Percentiles rank a stretch among this genome's conserved stretches.
Evolutionary conservation across 2,113 vertebrate species (phyloP).

Genomic region (Agapornis roseicollis): DNA sequence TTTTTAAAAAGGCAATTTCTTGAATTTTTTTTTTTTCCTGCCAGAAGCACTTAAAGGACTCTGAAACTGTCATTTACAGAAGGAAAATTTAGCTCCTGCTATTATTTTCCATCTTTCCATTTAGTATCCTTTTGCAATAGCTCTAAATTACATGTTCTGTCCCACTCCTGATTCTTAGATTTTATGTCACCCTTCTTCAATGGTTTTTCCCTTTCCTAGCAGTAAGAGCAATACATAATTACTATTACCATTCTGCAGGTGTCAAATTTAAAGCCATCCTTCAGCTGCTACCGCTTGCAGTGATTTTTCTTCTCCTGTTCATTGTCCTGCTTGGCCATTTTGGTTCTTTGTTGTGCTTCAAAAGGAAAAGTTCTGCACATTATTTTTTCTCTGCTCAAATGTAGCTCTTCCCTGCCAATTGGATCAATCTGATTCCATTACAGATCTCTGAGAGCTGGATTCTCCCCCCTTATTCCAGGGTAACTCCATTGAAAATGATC

Average conservation of each 20-base stretch:
- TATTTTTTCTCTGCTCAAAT: conserved; percentile 14
- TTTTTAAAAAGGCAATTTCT: conserved; percentile 4
- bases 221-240: conserved; percentile 54
- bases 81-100: conserved; percentile 55
- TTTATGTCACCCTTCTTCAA: conserved; percentile 38
- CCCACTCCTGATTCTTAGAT: conserved; percentile 39
- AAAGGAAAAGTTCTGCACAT: conserved; percentile 13
- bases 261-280: conserved; percentile 32
- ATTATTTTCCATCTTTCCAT: conserved; percentile 62
- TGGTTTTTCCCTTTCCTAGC: background rate
- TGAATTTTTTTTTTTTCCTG: conserved; percentile 13
- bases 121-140: conserved; percentile 47
- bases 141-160: conserved; percentile 57
- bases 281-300: conserved; percentile 28
- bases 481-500: conserved; percentile 19
- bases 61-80: conserved; percentile 58
- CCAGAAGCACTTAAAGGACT: conserved; percentile 54
- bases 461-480: background rate
- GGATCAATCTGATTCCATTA: conserved; percentile 60
- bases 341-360: conserved; percentile 56
- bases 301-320: conserved; percentile 49
- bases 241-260: conserved; percentile 46
- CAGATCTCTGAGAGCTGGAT: conserved; percentile 26
- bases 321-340: conserved; percentile 49
- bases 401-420: conserved; percentile 30